A percentile compares a stretch with the other conserved stretches of the same genome.
Conservation (phyloP, 2,888 invertebrate genomes). For the Apamea crenata region DNA sequence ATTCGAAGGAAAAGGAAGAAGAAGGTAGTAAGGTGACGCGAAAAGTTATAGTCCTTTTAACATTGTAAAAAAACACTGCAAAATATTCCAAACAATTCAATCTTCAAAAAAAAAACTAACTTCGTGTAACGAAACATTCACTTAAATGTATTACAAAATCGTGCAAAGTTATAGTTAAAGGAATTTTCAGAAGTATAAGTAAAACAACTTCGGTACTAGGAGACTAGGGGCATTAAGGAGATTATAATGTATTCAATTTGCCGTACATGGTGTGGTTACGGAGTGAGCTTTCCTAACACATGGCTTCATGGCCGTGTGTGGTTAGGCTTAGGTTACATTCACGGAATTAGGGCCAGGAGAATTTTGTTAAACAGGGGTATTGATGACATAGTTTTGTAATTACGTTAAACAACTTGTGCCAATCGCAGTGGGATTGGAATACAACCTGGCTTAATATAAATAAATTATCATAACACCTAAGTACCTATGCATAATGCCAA, state of each 20-base stretch:
- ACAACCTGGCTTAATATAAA: too few relatives aligned
- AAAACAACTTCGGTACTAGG: constrained; percentile 33
- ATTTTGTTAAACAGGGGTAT: neutral
- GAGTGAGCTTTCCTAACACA: constrained; percentile 48
- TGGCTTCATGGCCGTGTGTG: constrained; percentile 37
- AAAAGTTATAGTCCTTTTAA: neutral
- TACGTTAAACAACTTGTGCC: neutral
- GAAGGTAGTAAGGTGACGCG: neutral
- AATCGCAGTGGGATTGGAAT: neutral
- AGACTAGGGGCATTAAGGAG: constrained; percentile 35
- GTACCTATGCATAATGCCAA: neutral
- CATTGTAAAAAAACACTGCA: neutral
- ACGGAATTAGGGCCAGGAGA: constrained; percentile 13
- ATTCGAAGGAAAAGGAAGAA: neutral
- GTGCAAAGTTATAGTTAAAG: constrained; percentile 24
- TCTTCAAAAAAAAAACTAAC: neutral
- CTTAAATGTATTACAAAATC: constrained; percentile 19
- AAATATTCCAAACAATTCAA: neutral
- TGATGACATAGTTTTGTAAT: neutral
- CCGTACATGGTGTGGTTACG: constrained; percentile 53
- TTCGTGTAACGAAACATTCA: neutral
- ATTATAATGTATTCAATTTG: constrained; percentile 64
- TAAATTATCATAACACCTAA: neutral
- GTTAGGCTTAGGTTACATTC: constrained; percentile 35
- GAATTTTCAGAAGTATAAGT: constrained; percentile 43